Evolutionary conservation across 1,140 invertebrate genomes (phyloP), one percentile per base, ranked within the genome.

Genomic region (Drosophila micromelanica): DNA sequence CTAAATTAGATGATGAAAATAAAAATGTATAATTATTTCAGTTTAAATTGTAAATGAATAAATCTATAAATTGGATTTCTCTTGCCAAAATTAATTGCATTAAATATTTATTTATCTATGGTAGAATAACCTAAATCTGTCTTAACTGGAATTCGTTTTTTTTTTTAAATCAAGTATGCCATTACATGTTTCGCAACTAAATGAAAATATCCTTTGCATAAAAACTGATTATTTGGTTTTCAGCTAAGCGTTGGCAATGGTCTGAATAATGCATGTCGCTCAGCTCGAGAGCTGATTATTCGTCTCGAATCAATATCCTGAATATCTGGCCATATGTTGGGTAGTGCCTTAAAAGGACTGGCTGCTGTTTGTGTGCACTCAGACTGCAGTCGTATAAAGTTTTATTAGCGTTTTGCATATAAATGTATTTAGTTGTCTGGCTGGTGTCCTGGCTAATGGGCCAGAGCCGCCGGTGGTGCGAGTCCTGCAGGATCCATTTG

Each of bases 401-500:
- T 78, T 75, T 78, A 75, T 78, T 75, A 62, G 75, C 56, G 54
- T 61, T 78, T 75, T 65, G 72, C 75, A 78, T 78, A 75, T 75
- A 78, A 78, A 78, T 78, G 73, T 63, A 74, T 77, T 74, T 74
- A 74, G 75, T 69, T 77, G 51, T 27, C 45, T 37, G 61, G 23
- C 32, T 20, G 11, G 42, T 59, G 40, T 37, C 32, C 32, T 52
- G 54, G 59, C 74, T 73, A 68, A 73, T 73, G 63, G 70, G 70
- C 35, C 64, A 37, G 40, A 46, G 55, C 20, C 54, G 42, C 23
- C 30, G 8, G 13, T 37, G 51, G 0, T 35, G 60, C 23, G 43
- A 17, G 61, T 86, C 82, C 84, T 78, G 78, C 23, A 69, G 82
- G 82, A 78, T 48, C 76, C 68, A 82, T 87, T 87, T 82, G 84